Base-by-base conservation (phyloP, 1,140 invertebrate genomes). In the Cecropterus lyciades region DNA sequence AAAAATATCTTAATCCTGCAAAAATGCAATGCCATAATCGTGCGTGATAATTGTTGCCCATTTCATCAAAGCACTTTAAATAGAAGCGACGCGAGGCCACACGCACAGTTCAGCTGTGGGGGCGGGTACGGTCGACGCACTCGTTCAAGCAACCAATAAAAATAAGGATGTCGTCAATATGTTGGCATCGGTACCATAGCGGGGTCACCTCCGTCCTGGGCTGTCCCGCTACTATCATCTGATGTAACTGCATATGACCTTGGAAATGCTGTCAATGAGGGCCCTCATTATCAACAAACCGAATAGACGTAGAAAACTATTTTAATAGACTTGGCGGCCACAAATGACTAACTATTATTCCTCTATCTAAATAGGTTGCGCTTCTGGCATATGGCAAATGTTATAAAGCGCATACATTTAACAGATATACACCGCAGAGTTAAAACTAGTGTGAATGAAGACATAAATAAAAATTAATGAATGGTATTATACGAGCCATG, bases 121-220 rank as follows among this genome's bases (percentile, higher is more conserved):
- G 79, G 79, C 74, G 80, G 49, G 77, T 62, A 74, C 87, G 85
- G 86, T 92, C 87, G 87, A 74, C 84, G 87, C 80, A 89, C 87
- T 87, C 85, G 71, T 77, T 82, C 72, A 75, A 64, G 81, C 70
- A 76, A 79, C 76, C 81, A 90, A 86, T 91, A 91, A 88, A 91
- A 91, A 91, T 89, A 90, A 90, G 87, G 87, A 91, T 91, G 89
- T 89, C 89, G 89, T 90, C 87, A 90, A 89, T 90, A 80, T 79
- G 79, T 85, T 90, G 87, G 89, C 86, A 87, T 80, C 84, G 73
- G 59, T 72, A 67, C 80, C 76, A 80, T 85, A 76, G 75, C 77
- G 70, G 81, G 82, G 79, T 88, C 80, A 83, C 80, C 84, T 79
- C 74, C 72, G 67, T 70, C 49, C 57, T 56, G 63, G 72, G 51